Evolutionary conservation across 2,113 vertebrate species (phyloP).

Genomic region (Polyodon spathula): DNA sequence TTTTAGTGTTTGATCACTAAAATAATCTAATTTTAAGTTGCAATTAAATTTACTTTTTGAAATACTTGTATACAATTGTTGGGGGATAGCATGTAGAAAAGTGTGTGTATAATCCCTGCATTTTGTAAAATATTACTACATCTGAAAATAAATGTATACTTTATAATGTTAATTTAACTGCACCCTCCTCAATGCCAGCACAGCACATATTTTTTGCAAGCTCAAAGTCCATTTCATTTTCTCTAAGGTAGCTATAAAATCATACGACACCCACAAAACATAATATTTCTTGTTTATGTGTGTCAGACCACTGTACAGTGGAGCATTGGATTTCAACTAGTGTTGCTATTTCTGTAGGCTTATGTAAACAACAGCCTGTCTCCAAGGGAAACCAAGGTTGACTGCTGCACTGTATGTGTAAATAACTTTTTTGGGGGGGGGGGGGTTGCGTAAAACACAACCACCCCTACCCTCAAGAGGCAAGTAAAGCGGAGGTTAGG

Average conservation of each 20-base stretch:
- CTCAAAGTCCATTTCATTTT: conserved; percentile 29
- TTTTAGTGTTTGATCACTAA: too few relatives aligned
- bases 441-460: conserved; percentile 31
- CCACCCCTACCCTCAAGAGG: conserved; percentile 9
- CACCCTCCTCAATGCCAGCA: conserved; percentile 17
- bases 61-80: too few relatives aligned
- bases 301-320: conserved; percentile 15
- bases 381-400: conserved; percentile 13
- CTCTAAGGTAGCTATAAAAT: conserved; percentile 37
- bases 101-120: neutral
- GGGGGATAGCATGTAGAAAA: too few relatives aligned
- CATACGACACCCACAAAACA: conserved; percentile 41
- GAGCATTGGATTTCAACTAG: conserved; percentile 37
- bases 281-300: conserved; percentile 52
- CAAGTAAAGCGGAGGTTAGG: too few relatives aligned
- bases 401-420: conserved; percentile 35
- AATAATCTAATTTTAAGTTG: too few relatives aligned
- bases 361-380: conserved; percentile 51
- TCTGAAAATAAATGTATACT: too few relatives aligned
- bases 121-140: neutral
- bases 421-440: conserved; percentile 45
- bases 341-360: conserved; percentile 41
- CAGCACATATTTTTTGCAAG: conserved; percentile 35
- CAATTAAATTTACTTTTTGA: too few relatives aligned
- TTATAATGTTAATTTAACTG: neutral